phyloP scores from a whole-genome alignment of 2,888 invertebrate genomes.

The Himalopsyche tibetana region DNA sequence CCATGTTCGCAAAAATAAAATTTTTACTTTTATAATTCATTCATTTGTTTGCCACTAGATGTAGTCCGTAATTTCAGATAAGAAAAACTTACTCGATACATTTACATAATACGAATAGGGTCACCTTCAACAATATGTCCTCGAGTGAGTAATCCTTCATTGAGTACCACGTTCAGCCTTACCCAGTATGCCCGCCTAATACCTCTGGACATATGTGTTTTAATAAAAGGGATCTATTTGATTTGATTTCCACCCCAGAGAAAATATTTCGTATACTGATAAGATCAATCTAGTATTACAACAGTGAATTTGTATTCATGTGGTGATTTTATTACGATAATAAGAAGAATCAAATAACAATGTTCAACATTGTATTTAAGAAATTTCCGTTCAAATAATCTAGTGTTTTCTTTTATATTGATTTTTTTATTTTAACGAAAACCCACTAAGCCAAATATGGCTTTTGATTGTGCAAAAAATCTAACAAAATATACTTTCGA shows the following conservation, averaged over 20 bases:
- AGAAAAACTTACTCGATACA: slow-evolving; percentile 7
- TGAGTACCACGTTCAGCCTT: not conserved
- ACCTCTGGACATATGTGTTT: slow-evolving; percentile 56
- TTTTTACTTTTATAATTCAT: not conserved
- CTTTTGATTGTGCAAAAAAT: no score
- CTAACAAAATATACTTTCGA: no score
- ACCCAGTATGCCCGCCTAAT: slow-evolving; percentile 44
- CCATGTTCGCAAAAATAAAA: not conserved
- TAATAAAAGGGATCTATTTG: slow-evolving; percentile 57
- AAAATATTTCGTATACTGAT: not conserved
- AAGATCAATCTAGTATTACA: slow-evolving; percentile 13
- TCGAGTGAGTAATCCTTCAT: not conserved
- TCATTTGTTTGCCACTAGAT: not conserved
- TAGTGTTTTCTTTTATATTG: no score
- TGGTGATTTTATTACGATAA: slow-evolving; percentile 44
- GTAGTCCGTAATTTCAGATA: not conserved
- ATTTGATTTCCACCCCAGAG: slow-evolving; percentile 51
- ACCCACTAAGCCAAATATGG: no score
- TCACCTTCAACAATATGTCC: slow-evolving; percentile 26
- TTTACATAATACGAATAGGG: slow-evolving; percentile 23
- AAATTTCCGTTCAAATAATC: no score
- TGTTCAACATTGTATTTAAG: no score
- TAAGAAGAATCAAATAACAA: no score
- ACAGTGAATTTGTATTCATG: slow-evolving; percentile 3
- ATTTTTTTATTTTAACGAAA: no score